Percentiles rank a stretch among this genome's conserved stretches.
Conservation (phyloP, 2,888 invertebrate species). For the Amblyjoppa fuscipennis region DNA sequence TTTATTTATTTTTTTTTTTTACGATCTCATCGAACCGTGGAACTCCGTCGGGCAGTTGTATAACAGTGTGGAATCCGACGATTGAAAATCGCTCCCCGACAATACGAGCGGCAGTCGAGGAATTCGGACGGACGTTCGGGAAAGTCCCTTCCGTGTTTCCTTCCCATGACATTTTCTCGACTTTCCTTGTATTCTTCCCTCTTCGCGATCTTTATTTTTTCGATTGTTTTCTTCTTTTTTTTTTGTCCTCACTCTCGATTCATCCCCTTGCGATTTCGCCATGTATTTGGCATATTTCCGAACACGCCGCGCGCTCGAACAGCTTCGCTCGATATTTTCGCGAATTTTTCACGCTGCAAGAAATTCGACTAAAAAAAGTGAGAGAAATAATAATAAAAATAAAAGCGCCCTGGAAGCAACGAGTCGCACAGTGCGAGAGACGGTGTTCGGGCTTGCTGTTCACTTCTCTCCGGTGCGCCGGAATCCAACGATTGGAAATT, state of each 20-base stretch:
- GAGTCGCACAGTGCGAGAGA: constrained; percentile 21
- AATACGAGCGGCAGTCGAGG: constrained; percentile 20
- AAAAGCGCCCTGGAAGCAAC: constrained; percentile 17
- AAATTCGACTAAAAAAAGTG: not conserved
- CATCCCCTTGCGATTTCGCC: not conserved
- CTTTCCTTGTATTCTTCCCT: not conserved
- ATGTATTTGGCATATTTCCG: constrained; percentile 12
- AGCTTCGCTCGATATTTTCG: not conserved
- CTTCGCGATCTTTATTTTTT: not conserved
- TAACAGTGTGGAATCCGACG: constrained; percentile 43
- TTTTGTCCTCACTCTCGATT: not conserved
- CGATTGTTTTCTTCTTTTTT: not conserved
- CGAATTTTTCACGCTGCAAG: constrained; percentile 37
- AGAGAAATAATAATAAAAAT: constrained; percentile 1
- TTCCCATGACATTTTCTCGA: constrained; percentile 29
- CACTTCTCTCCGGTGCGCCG: constrained; percentile 42
- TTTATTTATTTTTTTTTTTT: no score
- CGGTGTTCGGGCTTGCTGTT: constrained; percentile 16
- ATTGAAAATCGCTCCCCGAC: constrained; percentile 36
- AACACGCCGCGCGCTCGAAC: not conserved
- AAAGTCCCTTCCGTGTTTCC: constrained; percentile 6
- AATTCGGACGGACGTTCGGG: constrained; percentile 33
- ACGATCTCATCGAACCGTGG: constrained; percentile 2
- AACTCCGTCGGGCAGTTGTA: not conserved
- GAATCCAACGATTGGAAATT: constrained; percentile 69